Base-by-base conservation (phyloP, 2,888 invertebrate species). In the Oxystoma pomonae region DNA sequence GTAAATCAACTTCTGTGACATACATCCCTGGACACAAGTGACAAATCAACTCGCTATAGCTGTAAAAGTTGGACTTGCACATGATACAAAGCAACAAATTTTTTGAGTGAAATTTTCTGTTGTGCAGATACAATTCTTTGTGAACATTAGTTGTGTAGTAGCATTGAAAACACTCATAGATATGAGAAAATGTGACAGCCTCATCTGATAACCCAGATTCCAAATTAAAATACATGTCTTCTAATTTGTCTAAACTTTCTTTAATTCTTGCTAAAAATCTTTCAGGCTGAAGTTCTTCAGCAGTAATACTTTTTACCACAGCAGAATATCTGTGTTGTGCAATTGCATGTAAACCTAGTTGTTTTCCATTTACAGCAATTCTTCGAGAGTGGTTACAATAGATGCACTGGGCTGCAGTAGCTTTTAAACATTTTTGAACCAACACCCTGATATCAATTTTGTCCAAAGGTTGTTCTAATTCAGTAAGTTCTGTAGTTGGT, bases 91-190 rank as follows among this genome's bases (percentile, higher is more conserved):
- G 80, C 63, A 92, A 83, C 65, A 91, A 88, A 55, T 91, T 87
- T 80, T 92, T 92, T 70, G 91, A 88, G 81, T 94, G 94, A 86
- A 91, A 87, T 81, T 93, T 92, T 61, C 92, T 85, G 78, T 93
- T 93, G 79, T 94, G 94, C 74, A 91, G 83, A 81, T 91, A 93
- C 64, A 94, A 84, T 80, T 94, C 93, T 81, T 93, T 93, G 77
- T 92, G 92, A 63, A 90, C 83, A 59, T 85, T 81, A 64, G 92
- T 90, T 72, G 87, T 86, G 77, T 88, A 92, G 71, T 90, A 86
- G 80, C 94, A 94, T 73, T 92, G 91, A 81, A 93, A 93, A 81
- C 94, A 94, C 79, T 93, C 93, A 78, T 91, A 94, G 9, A 86
- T 82, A 68, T 89, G 86, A 63, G 89, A 88, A 76, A 86, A 84